Base-by-base conservation (phyloP, 1,140 invertebrate species). In the Saccostrea echinata region DNA sequence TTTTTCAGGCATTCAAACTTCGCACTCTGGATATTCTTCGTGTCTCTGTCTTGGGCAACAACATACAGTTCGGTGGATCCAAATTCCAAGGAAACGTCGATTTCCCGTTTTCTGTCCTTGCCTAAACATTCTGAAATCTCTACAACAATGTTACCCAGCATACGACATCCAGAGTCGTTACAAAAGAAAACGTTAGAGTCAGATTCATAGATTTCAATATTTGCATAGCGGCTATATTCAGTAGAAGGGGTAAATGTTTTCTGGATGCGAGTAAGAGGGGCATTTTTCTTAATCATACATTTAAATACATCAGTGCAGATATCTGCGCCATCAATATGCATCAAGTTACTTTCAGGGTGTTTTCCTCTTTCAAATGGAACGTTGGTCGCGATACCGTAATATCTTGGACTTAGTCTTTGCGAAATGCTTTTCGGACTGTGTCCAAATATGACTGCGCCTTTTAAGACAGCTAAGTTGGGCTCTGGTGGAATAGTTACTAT, bases 391-490 rank as follows among this genome's bases (percentile, higher is more conserved):
- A 76, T 76, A 18, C 68, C 68, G 1, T 76, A 76, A 30, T 76
- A 76, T 30, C 11, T 76, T 33, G 68, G 68, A 76, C 68, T 76
- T 27, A 16, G 27, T 76, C 68, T 76, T 12, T 76, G 27, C 1
- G 68, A 30, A 27, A 76, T 30, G 11, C 8, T 30, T 33, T 27
- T 18, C 11, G 85, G 85, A 12, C 80, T 55, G 30, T 86, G 85
- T 2, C 85, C 85, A 57, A 86, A 86, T 4, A 86, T 55, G 11
- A 86, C 85, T 0, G 85, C 85, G 11, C 85, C 71, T 57, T 86
- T 81, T 27, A 86, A 24, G 0, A 86, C 85, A 13, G 71, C 53
- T 1, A 86, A 6, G 8, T 55, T 53, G 12, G 85, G 52, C 35
- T 86, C 85, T 33, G 76, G 61, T 55, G 85, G 85, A 1, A 57